Percentiles rank a stretch among this genome's conserved stretches.
phyloP scores from a whole-genome alignment of 2,888 invertebrate species.

The Ligdia adustata region DNA sequence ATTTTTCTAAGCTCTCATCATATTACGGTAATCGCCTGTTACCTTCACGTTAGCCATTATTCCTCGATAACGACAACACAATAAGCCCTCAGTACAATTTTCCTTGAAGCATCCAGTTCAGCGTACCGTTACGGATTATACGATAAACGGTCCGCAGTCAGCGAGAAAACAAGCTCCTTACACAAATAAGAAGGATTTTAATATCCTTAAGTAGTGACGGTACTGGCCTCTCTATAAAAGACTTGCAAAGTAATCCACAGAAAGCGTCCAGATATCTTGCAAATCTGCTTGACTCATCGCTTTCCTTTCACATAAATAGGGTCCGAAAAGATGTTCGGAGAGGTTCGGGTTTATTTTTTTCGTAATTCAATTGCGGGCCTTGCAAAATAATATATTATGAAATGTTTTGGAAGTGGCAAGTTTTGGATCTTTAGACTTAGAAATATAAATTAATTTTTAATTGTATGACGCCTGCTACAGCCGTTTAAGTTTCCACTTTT shows the following conservation, averaged over 20 bases:
- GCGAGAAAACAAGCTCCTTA: constrained; percentile 79
- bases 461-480: too few relatives aligned
- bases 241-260: constrained; percentile 83
- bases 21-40: constrained; percentile 1
- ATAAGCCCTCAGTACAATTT: constrained; percentile 27
- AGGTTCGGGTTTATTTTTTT: constrained; percentile 53
- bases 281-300: constrained; percentile 82
- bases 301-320: constrained; percentile 81
- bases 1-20: neutral
- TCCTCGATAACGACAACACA: constrained; percentile 21
- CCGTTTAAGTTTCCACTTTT: too few relatives aligned
- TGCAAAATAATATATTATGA: constrained; percentile 5
- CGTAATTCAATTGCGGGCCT: constrained; percentile 31
- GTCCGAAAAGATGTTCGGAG: constrained; percentile 61
- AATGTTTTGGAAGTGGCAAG: neutral
- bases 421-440: too few relatives aligned
- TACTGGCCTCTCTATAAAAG: constrained; percentile 77
- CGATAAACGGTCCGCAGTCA: constrained; percentile 65
- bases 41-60: neutral
- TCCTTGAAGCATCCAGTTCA: constrained; percentile 44
- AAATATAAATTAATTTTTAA: too few relatives aligned
- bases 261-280: constrained; percentile 74
- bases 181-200: constrained; percentile 80
- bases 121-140: constrained; percentile 62
- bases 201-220: constrained; percentile 83